Evolutionary conservation across 2,888 invertebrate species (phyloP), one percentile per base, ranked within the genome.

Genomic region (Netelia melanura): DNA sequence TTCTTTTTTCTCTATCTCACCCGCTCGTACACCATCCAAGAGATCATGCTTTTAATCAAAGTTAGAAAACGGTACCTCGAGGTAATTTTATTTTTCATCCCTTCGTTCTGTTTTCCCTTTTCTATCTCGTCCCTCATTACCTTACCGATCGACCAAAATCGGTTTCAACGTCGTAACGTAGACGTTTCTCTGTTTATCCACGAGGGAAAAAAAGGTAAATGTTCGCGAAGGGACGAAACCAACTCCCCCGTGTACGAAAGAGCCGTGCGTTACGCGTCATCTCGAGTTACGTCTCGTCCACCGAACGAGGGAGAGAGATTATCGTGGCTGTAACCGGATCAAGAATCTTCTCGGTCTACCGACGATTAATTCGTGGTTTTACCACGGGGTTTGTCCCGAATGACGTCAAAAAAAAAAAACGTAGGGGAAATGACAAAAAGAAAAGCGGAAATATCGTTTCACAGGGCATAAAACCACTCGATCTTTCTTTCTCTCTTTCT

Each of bases 311-410:
- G 17, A 17, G 17, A 71, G 52, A 71, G 76, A 75, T 30, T 30
- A 76, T 77, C 71, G 64, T 71, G 30, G 44, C 25, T 21, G 52
- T 48, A 8, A 6, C 43, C 44, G 48, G 52, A 52, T 52, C 11
- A 52, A 52, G 52, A 52, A 52, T 52, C 52, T 52, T 30, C 30
- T 30, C 30, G n/a, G 52, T 64, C 54, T 65, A 67, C 23, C 43
- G 43, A 74, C 67, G 61, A 83, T 78, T 78, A 83, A 83, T 83
- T 83, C 67, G n/a, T 30, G 21, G 23, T 56, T 67, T 48, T 48
- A 23, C 21, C 14, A 25, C 2, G 23, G 52, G 17, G 23, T 25
- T 21, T 52, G 64, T 2, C 54, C 23, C 43, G 67, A 38, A 56
- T 10, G 14, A 48, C 48, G 14, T 14, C 14, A 48, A 14, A 48